Conservation (phyloP, 2,888 invertebrate species). For the Heliconius ethilla region DNA sequence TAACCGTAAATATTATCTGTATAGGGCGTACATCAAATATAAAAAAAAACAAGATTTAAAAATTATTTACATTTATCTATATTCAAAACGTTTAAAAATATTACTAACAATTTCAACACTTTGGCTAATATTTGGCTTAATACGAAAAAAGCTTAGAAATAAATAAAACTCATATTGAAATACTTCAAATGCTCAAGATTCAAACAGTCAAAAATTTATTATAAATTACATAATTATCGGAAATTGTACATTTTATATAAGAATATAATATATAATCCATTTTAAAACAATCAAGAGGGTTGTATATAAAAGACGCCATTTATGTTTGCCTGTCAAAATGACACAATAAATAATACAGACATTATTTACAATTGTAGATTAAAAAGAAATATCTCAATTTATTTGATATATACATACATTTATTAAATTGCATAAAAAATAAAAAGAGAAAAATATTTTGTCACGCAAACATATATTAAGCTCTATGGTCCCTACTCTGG, state of each 20-base stretch:
- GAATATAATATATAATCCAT: slow-evolving; percentile 66
- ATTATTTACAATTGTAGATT: slow-evolving; percentile 14
- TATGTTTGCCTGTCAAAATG: slow-evolving; percentile 54
- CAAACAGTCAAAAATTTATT: slow-evolving; percentile 47
- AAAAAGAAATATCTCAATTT: slow-evolving; percentile 9
- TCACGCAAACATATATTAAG: slow-evolving; percentile 61
- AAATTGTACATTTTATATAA: slow-evolving; percentile 65
- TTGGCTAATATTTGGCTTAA: slow-evolving; percentile 77
- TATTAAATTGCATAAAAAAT: slow-evolving; percentile 5
- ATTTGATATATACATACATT: slow-evolving; percentile 31
- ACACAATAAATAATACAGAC: not conserved
- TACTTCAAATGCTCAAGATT: slow-evolving; percentile 60
- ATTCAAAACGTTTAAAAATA: slow-evolving; percentile 44
- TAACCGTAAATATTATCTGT: slow-evolving; percentile 18
- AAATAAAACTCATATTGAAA: slow-evolving; percentile 38
- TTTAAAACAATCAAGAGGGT: slow-evolving; percentile 56
- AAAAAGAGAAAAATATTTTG: slow-evolving; percentile 17
- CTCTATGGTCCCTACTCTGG: slow-evolving; percentile 78
- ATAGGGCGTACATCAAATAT: slow-evolving; percentile 17
- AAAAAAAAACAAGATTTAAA: slow-evolving; percentile 43
- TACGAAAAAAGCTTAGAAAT: slow-evolving; percentile 53
- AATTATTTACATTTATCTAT: slow-evolving; percentile 49
- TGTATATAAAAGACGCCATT: slow-evolving; percentile 62
- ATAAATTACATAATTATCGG: slow-evolving; percentile 48
- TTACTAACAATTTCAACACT: slow-evolving; percentile 60